Evolutionary conservation across 2,888 invertebrate genomes (phyloP), one percentile per base, ranked within the genome.

Genomic region (Acanthoscelides obtectus): DNA sequence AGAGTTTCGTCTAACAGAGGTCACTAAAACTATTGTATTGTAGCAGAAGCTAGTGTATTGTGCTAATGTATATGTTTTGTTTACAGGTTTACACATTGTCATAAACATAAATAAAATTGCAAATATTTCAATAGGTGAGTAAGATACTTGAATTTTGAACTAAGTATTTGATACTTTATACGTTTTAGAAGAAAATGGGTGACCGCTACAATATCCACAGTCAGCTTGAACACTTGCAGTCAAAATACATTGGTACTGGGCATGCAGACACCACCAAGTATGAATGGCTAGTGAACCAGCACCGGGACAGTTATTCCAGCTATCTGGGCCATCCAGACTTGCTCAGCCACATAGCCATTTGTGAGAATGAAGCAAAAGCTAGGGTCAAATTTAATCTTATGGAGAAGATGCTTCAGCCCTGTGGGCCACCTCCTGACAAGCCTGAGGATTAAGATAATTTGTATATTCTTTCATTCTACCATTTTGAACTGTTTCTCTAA

Each of bases 191-290:
- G 17, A 4, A 82, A 83, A 98, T 98, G 98, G 97, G 97, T 22
- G 99, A 99, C 86, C 89, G 99, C 70, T 99, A 99, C 86, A 99
- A 99, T 81, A 99, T 99, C 77, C 98, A 99, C 89, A 98, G 98
- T 84, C 99, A 99, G 83, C 87, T 99, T 78, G 99, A 99, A 85
- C 99, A 99, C 91, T 88, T 99, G 66, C 99, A 99, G 86, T 98
- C 98, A 72, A 99, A 99, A 87, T 99, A 99, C 83, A 98, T 99
- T 76, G 97, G 99, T 25, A 99, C 99, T 0, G 99, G 99, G 0
- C 99, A 99, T 84, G 98, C 99, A 0, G 99, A 99, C 82, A 98
- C 98, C 0, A 96, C 94, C 0, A 98, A 98, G 85, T 96, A 90
- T 86, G 99, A 99, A 84, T 99, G 99, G 99, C 84, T 99, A 72